Conservation (phyloP, 2,113 vertebrate genomes). For the Amphiprion ocellaris region DNA sequence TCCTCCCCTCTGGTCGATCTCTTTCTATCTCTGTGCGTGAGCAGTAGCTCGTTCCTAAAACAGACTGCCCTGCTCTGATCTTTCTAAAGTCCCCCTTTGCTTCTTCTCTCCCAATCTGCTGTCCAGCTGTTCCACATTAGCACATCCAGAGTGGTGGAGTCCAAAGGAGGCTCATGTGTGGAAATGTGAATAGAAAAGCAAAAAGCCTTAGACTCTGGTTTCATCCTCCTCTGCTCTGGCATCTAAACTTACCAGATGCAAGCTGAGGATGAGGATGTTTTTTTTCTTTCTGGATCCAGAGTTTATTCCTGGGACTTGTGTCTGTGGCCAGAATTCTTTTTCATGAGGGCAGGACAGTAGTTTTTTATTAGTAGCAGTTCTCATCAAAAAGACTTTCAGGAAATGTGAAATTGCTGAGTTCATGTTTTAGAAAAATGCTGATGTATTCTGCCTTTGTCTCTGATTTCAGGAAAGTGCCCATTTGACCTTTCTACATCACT, state of each 20-base stretch:
- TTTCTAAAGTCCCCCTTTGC: slow-evolving; percentile 68
- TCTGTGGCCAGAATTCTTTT: slow-evolving; percentile 54
- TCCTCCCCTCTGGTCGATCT: slow-evolving; percentile 37
- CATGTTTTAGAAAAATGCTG: slow-evolving; percentile 44
- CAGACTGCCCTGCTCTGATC: slow-evolving; percentile 71
- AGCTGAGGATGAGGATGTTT: slow-evolving; percentile 43
- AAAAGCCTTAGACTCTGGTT: slow-evolving; percentile 28
- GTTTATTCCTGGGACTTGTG: slow-evolving; percentile 29
- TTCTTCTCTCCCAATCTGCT: slow-evolving; percentile 65
- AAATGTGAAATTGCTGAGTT: slow-evolving; percentile 39
- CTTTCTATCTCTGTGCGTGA: slow-evolving; percentile 59
- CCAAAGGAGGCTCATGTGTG: slow-evolving; percentile 57
- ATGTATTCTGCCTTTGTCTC: slow-evolving; percentile 54
- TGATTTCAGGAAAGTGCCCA: slow-evolving; percentile 71
- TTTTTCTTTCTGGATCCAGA: slow-evolving; percentile 29
- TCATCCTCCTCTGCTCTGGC: slow-evolving; percentile 45
- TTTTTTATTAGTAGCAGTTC: slow-evolving; percentile 26
- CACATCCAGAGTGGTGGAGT: slow-evolving; percentile 69
- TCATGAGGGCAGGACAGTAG: slow-evolving; percentile 14
- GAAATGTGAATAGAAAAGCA: slow-evolving; percentile 63
- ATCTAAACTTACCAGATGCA: slow-evolving; percentile 41
- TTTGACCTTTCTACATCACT: slow-evolving; percentile 31
- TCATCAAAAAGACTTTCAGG: slow-evolving; percentile 27
- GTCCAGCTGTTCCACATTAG: slow-evolving; percentile 85
- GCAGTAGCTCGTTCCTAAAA: slow-evolving; percentile 67